Conservation (phyloP, 1,140 invertebrate species). For the Drosophila kepulauana region DNA sequence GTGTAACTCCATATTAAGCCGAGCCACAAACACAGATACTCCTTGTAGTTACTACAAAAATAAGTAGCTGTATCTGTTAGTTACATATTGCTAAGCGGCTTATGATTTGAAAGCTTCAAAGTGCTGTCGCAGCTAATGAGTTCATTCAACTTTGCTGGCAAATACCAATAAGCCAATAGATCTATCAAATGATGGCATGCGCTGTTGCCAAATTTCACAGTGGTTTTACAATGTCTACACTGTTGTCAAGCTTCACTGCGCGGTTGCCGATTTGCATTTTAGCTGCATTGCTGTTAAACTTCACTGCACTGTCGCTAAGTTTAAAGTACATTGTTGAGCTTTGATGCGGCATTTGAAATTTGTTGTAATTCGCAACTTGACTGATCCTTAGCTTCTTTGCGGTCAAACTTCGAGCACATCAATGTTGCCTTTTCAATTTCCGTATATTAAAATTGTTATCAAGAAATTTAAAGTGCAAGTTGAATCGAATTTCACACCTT, state of each 20-base stretch:
- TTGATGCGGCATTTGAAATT: no score
- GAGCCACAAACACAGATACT: constrained; percentile 46
- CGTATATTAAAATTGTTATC: no score
- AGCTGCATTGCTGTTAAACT: background rate
- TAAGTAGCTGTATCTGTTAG: constrained; percentile 38
- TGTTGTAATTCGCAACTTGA: no score
- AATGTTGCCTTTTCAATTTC: no score
- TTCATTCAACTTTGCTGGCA: constrained; percentile 35
- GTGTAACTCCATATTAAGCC: constrained; percentile 45
- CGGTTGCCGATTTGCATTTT: background rate
- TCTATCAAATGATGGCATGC: background rate
- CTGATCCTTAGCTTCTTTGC: no score
- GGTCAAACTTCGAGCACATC: no score
- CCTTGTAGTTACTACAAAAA: constrained; percentile 23
- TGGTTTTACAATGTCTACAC: background rate
- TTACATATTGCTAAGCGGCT: constrained; percentile 68
- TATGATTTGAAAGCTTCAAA: constrained; percentile 66
- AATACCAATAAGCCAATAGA: constrained; percentile 7
- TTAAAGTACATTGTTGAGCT: background rate
- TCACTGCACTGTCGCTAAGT: background rate
- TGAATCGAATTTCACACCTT: no score
- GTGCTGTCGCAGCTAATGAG: constrained; percentile 57
- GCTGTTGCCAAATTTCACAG: background rate
- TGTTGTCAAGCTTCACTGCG: background rate
- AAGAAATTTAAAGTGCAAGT: no score